Conservation (phyloP, 2,888 invertebrate genomes). For the Ochropacha duplaris region DNA sequence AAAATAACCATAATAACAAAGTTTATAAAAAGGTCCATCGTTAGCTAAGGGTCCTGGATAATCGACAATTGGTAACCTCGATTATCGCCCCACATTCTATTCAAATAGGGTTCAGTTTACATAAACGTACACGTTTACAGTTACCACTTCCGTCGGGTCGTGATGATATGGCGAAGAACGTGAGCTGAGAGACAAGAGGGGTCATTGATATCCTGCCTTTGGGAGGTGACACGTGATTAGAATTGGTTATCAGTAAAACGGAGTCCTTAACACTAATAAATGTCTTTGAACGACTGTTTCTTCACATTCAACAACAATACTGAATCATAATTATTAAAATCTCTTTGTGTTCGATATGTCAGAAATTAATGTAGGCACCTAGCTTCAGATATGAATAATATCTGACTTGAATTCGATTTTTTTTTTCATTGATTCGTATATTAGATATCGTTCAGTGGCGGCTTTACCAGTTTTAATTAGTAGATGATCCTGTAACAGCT, state of each 20-base stretch:
- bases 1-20: neutral
- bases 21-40: too few relatives aligned
- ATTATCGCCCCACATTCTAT: conserved; percentile 54
- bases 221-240: conserved; percentile 30
- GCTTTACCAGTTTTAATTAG: too few relatives aligned
- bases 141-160: conserved; percentile 58
- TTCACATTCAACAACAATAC: too few relatives aligned
- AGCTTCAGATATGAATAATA: too few relatives aligned
- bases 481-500: too few relatives aligned
- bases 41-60: too few relatives aligned
- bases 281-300: neutral
- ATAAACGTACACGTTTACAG: conserved; percentile 53
- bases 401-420: too few relatives aligned
- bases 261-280: neutral
- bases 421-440: too few relatives aligned
- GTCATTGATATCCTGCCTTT: conserved; percentile 33
- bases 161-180: conserved; percentile 52
- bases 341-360: too few relatives aligned
- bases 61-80: conserved; percentile 40
- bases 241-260: conserved; percentile 21
- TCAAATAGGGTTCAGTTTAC: conserved; percentile 53
- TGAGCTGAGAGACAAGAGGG: conserved; percentile 44
- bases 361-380: too few relatives aligned
- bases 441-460: too few relatives aligned
- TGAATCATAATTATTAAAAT: too few relatives aligned